Percentiles rank a stretch among this genome's conserved stretches.
Evolutionary conservation across 2,113 vertebrate genomes (phyloP).

Genomic region (Willisornis vidua): DNA sequence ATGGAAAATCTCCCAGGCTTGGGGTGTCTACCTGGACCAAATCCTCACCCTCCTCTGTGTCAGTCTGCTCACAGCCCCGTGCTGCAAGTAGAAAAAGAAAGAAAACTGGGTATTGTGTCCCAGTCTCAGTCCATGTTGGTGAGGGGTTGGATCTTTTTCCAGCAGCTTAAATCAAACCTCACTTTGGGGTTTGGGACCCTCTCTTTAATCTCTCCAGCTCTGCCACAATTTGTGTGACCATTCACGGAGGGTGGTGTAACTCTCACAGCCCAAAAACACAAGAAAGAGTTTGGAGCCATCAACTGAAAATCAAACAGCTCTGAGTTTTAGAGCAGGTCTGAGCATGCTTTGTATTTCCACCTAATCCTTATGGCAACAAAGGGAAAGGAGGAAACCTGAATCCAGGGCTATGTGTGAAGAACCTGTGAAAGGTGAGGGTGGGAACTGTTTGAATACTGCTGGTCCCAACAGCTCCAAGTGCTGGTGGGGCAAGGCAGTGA

Average conservation of each 20-base stretch:
- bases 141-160: not conserved
- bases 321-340: not conserved
- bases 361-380: not conserved
- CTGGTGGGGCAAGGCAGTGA: not conserved
- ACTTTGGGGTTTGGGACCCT: not conserved
- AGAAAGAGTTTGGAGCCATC: not conserved
- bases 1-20: not conserved
- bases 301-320: not conserved
- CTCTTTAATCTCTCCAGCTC: not conserved
- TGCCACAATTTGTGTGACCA: not conserved
- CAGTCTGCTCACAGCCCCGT: not conserved
- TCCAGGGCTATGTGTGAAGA: not conserved
- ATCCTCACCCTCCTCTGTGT: not conserved
- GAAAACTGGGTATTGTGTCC: not conserved
- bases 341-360: not conserved
- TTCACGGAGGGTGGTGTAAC: accelerated
- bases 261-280: not conserved
- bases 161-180: not conserved
- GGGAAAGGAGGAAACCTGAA: not conserved
- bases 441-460: not conserved
- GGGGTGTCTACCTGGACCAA: not conserved
- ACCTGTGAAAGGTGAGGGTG: not conserved
- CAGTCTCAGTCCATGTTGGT: not conserved
- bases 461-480: not conserved
- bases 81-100: not conserved